Base-by-base conservation (phyloP, 2,888 invertebrate genomes). In the Dasysyrphus tricinctus region DNA sequence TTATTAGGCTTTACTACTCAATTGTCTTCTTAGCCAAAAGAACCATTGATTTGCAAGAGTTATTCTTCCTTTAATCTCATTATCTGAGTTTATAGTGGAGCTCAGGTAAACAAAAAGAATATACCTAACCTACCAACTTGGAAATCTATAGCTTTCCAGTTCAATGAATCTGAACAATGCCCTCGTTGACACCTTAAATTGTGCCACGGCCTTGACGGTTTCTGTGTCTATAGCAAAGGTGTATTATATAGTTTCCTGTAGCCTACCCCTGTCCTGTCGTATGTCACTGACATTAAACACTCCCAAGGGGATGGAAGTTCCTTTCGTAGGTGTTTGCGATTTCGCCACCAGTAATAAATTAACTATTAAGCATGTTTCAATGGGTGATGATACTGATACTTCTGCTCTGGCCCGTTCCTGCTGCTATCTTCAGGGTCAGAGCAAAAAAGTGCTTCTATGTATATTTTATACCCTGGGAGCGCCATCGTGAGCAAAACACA, bases 161-260 rank as follows among this genome's bases (percentile, higher is more conserved):
- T 69, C 37, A 69, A 9, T 24, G 67, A 51, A 51, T 69, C 7
- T 51, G 49, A 67, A 67, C 67, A 67, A 37, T 49, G 16, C 12
- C 67, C 67, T 37, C 49, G 67, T 67, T 67, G 51, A 69, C 67
- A 69, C 37, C 67, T 69, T 24, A 39, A 69, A 51, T 37, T 69
- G 51, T 69, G 51, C n/a, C 51, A 24, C 51, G 67, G 51, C 67
- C 51, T 69, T 69, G 67, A 51, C 51, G 24, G 67, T 24, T 19
- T 24, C 4, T 19, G 7, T 24, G 39, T 32, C 37, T 37, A n/a
- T 34, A 11, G n/a, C 8, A 24, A 54, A 54, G 59, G 19, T 24
- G 19, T 24, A 37, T 16, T 2, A 34, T 19, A 32, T 12, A 37
- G 37, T 4, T 34, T 6, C 9, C 8, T 14, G 5, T 37, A 19